Evolutionary conservation across 2,888 invertebrate species (phyloP).

Genomic region (Glyphotaelius pellucidus): DNA sequence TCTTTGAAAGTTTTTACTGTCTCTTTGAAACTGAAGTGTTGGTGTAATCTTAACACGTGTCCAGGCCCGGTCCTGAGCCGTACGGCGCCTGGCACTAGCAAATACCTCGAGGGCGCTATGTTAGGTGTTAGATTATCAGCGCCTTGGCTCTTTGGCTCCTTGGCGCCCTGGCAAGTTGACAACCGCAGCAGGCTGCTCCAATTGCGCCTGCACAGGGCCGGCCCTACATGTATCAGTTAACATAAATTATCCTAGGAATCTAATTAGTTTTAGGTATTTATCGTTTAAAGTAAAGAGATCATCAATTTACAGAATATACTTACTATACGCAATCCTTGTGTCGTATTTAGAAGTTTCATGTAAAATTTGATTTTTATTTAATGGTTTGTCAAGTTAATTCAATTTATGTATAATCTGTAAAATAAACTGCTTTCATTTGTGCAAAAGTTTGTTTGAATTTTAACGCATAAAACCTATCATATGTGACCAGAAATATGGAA

Average conservation of each 20-base stretch:
- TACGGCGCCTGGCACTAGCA: too few relatives aligned
- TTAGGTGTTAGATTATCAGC: too few relatives aligned
- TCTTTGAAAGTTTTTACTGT: constrained; percentile 55
- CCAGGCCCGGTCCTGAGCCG: too few relatives aligned
- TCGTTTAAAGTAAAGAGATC: constrained; percentile 39
- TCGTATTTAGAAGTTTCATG: constrained; percentile 56
- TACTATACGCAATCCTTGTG: constrained; percentile 42
- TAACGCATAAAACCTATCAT: not conserved
- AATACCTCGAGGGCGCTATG: too few relatives aligned
- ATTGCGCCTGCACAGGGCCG: too few relatives aligned
- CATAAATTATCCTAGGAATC: constrained; percentile 43
- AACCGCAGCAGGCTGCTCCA: too few relatives aligned
- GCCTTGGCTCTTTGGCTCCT: too few relatives aligned
- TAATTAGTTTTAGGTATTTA: constrained; percentile 54
- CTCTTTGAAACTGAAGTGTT: constrained; percentile 47
- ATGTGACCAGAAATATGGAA: not conserved
- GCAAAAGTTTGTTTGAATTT: constrained; percentile 3
- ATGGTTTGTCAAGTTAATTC: constrained; percentile 59
- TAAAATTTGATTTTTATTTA: constrained; percentile 58
- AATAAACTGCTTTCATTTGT: constrained; percentile 37
- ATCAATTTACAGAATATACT: constrained; percentile 27
- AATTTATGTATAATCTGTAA: constrained; percentile 43
- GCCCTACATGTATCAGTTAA: constrained; percentile 18
- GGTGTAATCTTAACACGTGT: constrained; percentile 40
- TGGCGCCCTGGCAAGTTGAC: too few relatives aligned